Evolutionary conservation across 2,888 invertebrate species (phyloP).

Genomic region (Dynastes hyllus): DNA sequence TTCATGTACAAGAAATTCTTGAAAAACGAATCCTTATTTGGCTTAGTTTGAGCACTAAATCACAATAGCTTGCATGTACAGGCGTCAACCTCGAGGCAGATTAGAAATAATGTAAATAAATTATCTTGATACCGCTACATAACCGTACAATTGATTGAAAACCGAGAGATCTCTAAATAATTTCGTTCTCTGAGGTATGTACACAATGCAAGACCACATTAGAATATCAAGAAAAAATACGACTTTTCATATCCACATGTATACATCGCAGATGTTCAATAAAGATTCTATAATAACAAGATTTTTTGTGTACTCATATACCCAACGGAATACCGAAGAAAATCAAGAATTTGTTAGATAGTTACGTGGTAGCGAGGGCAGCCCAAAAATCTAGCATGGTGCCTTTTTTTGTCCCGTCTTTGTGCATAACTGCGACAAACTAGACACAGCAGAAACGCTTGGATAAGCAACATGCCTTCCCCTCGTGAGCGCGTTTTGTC

Average conservation of each 20-base stretch:
- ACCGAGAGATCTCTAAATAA: background rate
- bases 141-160: background rate
- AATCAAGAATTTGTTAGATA: background rate
- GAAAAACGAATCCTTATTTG: too few species aligned
- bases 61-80: background rate
- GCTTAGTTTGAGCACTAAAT: too few species aligned
- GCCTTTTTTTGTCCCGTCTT: background rate
- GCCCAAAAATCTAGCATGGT: background rate
- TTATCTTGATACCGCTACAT: background rate
- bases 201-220: too few species aligned
- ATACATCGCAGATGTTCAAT: too few species aligned
- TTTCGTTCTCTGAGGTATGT: background rate
- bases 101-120: background rate
- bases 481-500: slow-evolving; percentile 5
- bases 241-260: too few species aligned
- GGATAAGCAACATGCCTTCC: slow-evolving; percentile 13
- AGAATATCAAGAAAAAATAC: too few species aligned
- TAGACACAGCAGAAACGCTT: background rate
- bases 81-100: background rate
- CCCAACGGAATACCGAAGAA: background rate
- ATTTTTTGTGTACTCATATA: background rate
- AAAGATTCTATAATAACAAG: background rate
- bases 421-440: slow-evolving; percentile 10
- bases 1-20: too few species aligned
- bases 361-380: background rate